Evolutionary conservation across 2,888 invertebrate genomes (phyloP), one percentile per base, ranked within the genome.

Genomic region (Ellobium chinense): DNA sequence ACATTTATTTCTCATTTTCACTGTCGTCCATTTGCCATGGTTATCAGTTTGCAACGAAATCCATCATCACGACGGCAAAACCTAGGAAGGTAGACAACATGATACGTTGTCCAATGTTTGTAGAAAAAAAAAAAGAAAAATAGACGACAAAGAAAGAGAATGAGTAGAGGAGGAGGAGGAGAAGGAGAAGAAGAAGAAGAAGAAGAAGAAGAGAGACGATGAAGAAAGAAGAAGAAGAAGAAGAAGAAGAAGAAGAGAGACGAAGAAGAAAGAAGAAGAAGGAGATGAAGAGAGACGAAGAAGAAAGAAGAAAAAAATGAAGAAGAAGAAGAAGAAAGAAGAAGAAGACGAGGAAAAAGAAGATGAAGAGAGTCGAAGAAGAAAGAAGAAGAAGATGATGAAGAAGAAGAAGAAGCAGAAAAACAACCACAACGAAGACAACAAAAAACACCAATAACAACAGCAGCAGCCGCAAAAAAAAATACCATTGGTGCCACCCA

Each of bases 391-490:
- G 34, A 4, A 68, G 34, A 4, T n/a, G 37, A 4, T n/a, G 37
- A 4, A 36, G n/a, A 4, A 36, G 37, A 4, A 1, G n/a, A 36
- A 36, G 34, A 68, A 68, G 34, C 29, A 68, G 34, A 36, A 34
- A 1, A 34, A 36, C 21, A 34, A 68, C 21, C 5, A 68, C 21
- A 36, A 68, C 21, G 31, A 68, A n/a, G 31, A 68, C 0, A 68
- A 68, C 12, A 68, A 18, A 68, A n/a, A 34, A 29, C 21, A 68
- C 5, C 21, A 36, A 69, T 27, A 68, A 68, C n/a, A 68, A 68
- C 18, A 12, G 34, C 21, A 69, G 1, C n/a, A 39, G 2, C 24
- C 36, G 7, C 27, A 7, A 37, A 77, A 56, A 34, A 21, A 36
- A n/a, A 29, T 2, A 36, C 37, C 65, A 31, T n/a, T 31, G 37